Evolutionary conservation across 2,113 vertebrate genomes (phyloP), one percentile per base, ranked within the genome.

Genomic region (Oplegnathus fasciatus): DNA sequence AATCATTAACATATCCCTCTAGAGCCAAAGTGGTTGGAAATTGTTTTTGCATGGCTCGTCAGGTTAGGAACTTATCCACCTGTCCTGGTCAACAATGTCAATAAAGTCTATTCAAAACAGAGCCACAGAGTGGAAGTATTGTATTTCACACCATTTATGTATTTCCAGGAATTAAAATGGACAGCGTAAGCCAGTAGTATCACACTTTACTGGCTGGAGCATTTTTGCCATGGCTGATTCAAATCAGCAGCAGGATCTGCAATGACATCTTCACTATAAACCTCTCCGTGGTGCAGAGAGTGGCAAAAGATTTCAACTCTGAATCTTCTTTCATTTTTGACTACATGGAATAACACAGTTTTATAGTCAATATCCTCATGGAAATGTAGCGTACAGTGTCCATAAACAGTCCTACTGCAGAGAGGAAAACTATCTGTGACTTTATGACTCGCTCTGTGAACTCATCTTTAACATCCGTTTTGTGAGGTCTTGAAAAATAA

Each of bases 81-180:
- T 78, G 70, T 73, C 58, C 42, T 71, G 67, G 37, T 60, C 71
- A 55, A 74, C 20, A 65, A 81, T 44, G 72, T 24, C 80, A 74
- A 66, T 66, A 84, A 84, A 80, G 66, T 75, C 48, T 40, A 55
- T 37, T 76, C n/a, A 34, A 32, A 75, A 64, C 18, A 66, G 50
- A 86, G 37, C 32, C 77, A 65, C 42, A 52, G 52, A 82, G 60
- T 81, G 76, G 68, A 82, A 77, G 75, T 81, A 68, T 86, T 86
- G 44, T 46, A 70, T 84, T 71, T 88, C 60, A 69, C 64, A 87
- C 80, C 77, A 81, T 61, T 52, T 34, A n/a, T 64, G 9, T 50
- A 74, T 86, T 89, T 89, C 72, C 81, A 88, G 83, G 32, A 34
- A 83, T 83, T 86, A 68, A 79, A 87, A 68, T 75, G 60, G 85